Conservation (phyloP, 2,888 invertebrate genomes). For the Nudaria mundana region DNA sequence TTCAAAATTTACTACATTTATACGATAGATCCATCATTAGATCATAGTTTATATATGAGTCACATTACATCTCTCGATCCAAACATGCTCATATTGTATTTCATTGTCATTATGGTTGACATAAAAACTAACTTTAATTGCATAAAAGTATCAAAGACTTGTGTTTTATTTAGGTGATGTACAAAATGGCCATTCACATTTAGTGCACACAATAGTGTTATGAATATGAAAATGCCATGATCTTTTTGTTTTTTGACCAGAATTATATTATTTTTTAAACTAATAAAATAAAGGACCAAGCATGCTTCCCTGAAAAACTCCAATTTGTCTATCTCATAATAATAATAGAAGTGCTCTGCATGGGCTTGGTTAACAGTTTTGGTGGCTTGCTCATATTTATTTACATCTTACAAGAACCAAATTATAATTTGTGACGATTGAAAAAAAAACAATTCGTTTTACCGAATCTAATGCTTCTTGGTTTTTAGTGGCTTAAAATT, state of each 20-base stretch:
- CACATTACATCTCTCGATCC: slow-evolving; percentile 27
- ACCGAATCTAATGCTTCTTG: slow-evolving; percentile 4
- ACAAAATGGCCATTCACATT: background rate
- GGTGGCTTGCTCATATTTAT: slow-evolving; percentile 7
- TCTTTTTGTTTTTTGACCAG: too few relatives aligned
- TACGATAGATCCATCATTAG: slow-evolving; percentile 1
- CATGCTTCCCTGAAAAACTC: slow-evolving; percentile 11
- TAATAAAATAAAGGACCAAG: slow-evolving; percentile 8
- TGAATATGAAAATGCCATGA: background rate
- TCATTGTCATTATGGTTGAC: slow-evolving; percentile 19
- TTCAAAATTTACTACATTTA: background rate
- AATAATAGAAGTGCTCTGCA: slow-evolving; percentile 19
- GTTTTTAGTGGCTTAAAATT: background rate
- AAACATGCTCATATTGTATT: slow-evolving; percentile 34
- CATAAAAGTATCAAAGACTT: slow-evolving; percentile 8
- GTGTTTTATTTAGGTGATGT: too few relatives aligned
- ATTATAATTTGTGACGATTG: background rate
- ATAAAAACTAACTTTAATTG: slow-evolving; percentile 20
- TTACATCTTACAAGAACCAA: background rate
- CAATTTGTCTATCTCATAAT: slow-evolving; percentile 1
- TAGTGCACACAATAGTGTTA: slow-evolving; percentile 1
- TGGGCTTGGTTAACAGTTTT: slow-evolving; percentile 11
- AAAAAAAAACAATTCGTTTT: background rate
- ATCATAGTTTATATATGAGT: slow-evolving; percentile 8
- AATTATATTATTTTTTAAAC: slow-evolving; percentile 1